Base-by-base conservation (phyloP, 1,140 invertebrate species). In the Bemisia tabaci region DNA sequence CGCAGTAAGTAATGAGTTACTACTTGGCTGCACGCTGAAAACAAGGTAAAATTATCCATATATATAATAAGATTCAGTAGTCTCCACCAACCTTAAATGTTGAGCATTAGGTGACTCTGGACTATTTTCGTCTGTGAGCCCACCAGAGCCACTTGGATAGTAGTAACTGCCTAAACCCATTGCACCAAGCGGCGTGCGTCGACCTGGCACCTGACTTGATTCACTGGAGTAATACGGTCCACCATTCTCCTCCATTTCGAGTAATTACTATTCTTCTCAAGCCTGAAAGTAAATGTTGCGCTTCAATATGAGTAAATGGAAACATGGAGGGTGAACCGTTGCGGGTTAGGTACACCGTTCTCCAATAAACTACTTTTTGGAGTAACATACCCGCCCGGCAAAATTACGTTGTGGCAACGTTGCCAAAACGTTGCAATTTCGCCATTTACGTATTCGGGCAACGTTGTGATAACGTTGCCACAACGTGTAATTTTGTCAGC, bases 161-260 rank as follows among this genome's bases (percentile, higher is more conserved):
- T 91, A 91, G 76, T 90, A 90, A 21, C 89, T 88, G 23, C 89
- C 87, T 5, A 91, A 79, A 17, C 89, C 88, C 2, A 92, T 88
- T n/a, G 88, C 84, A 9, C 89, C 87, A 62, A 92, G 74, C 22
- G 90, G 90, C 66, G 89, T 91, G 69, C 90, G 80, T 69, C 87
- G 75, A 23, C 87, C 87, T n/a, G 85, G 85, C 66, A 86, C 83
- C 71, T 79, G 73, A 78, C 82, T 71, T 79, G 81, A 67, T 80
- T 82, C 73, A 78, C 81, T 67, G 82, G 82, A 79, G 69, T 75
- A 76, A 23, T 75, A 77, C 21, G 66, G n/a, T 71, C 73, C 24
- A 68, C 65, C 9, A 48, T 17, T 48, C 33, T 48, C 5, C 33
- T 48, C 33, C 33, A 48, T 48, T 48, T 48, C 33, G n/a, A n/a